A percentile compares a stretch with the other conserved stretches of the same genome.
phyloP scores from a whole-genome alignment of 2,888 invertebrate genomes.

The Ophion ventricosus region DNA sequence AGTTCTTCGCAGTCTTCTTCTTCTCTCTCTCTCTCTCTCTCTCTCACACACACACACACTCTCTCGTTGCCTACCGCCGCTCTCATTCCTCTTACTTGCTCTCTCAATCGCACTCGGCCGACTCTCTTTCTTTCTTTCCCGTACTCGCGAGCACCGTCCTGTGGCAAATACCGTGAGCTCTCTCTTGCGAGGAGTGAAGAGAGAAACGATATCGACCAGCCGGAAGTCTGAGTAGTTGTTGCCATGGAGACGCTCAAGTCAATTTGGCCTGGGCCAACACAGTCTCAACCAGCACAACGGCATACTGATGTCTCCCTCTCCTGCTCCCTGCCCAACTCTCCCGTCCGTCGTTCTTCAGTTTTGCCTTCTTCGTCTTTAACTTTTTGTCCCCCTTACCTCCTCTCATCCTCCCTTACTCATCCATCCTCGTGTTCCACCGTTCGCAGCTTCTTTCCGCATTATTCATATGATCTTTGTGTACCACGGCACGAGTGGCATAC shows the following conservation, averaged over 20 bases:
- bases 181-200: slow-evolving; percentile 73
- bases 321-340: slow-evolving; percentile 70
- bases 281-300: slow-evolving; percentile 75
- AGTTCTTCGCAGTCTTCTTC: slow-evolving; percentile 29
- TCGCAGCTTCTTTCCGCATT: slow-evolving; percentile 56
- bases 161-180: slow-evolving; percentile 56
- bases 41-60: slow-evolving; percentile 4
- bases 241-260: slow-evolving; percentile 85
- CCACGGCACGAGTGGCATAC: slow-evolving; percentile 36
- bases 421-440: slow-evolving; percentile 3
- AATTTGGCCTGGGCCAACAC: slow-evolving; percentile 84
- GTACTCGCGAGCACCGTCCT: slow-evolving; percentile 37
- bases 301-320: slow-evolving; percentile 77
- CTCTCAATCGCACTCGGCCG: neutral
- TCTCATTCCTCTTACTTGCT: slow-evolving; percentile 22
- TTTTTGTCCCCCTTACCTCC: slow-evolving; percentile 15
- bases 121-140: slow-evolving; percentile 24
- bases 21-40: slow-evolving; percentile 15
- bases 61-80: neutral
- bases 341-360: slow-evolving; percentile 66
- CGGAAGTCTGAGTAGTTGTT: slow-evolving; percentile 84
- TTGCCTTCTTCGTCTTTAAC: slow-evolving; percentile 72
- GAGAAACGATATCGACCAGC: slow-evolving; percentile 84
- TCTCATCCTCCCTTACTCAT: slow-evolving; percentile 6
- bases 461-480: slow-evolving; percentile 58